Conservation (phyloP, 2,797 vertebrate species). For the Hirundo rustica region DNA sequence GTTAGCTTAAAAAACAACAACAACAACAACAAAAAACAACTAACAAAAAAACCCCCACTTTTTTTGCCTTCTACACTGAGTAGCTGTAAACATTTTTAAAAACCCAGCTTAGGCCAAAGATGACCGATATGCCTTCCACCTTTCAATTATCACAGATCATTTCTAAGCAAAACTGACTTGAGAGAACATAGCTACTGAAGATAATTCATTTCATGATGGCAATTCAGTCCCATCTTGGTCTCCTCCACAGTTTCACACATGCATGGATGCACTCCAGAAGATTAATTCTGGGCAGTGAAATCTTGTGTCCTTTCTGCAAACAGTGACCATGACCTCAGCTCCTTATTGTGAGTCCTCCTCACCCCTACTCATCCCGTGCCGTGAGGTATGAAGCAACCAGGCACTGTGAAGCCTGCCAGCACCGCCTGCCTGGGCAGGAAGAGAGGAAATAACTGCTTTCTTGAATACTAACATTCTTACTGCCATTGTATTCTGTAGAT, state of each 20-base stretch:
- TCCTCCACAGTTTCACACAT: conserved; percentile 35
- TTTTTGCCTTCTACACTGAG: not conserved
- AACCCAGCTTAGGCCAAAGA: not conserved
- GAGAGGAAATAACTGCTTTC: conserved; percentile 34
- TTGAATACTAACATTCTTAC: conserved; percentile 10
- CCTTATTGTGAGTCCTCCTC: conserved; percentile 24
- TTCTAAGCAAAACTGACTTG: not conserved
- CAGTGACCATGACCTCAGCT: conserved; percentile 1
- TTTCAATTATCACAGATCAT: not conserved
- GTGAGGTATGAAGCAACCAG: conserved; percentile 35
- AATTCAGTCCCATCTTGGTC: conserved; percentile 38
- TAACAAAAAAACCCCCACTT: rapidly evolving
- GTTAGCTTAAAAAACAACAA: not conserved
- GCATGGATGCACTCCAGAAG: conserved; percentile 38
- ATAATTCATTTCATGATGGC: not conserved
- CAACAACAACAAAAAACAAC: not conserved
- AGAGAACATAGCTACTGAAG: not conserved
- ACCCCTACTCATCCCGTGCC: not conserved
- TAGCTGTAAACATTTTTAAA: not conserved
- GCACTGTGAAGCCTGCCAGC: not conserved
- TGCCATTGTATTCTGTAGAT: conserved; percentile 4
- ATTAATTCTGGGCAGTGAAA: conserved; percentile 52
- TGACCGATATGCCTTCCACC: not conserved
- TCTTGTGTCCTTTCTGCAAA: conserved; percentile 12
- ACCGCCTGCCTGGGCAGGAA: not conserved